phyloP scores from a whole-genome alignment of 2,113 vertebrate species.

The Vulpes vulpes region DNA sequence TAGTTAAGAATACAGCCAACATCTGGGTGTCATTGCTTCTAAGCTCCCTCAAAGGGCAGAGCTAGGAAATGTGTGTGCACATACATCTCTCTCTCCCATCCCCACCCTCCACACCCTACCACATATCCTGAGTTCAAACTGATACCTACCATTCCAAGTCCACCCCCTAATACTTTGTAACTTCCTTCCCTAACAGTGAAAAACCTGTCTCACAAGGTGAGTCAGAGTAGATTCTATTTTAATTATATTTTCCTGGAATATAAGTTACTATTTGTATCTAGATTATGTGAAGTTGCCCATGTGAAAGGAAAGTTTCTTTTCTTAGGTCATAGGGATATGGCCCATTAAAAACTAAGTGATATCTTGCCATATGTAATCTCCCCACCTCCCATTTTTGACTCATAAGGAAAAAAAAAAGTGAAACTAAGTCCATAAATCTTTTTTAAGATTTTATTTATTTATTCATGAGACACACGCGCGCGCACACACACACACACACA shows the following conservation, averaged over 20 bases:
- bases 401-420: background rate
- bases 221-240: background rate
- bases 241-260: slow-evolving; percentile 1
- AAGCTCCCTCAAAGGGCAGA: background rate
- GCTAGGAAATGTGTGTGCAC: background rate
- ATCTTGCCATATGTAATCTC: background rate
- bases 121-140: background rate
- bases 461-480: no score
- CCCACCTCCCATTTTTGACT: background rate
- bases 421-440: background rate
- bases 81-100: no score
- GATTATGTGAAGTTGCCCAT: background rate
- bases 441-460: background rate
- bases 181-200: background rate
- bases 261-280: background rate
- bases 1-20: background rate
- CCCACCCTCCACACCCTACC: background rate
- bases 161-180: background rate
- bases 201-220: background rate
- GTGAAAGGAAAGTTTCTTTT: background rate
- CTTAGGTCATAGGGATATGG: background rate
- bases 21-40: background rate
- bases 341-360: background rate
- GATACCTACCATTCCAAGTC: background rate
- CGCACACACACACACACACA: no score